Evolutionary conservation across 2,797 vertebrate genomes (phyloP).

Genomic region (Pterois miles): DNA sequence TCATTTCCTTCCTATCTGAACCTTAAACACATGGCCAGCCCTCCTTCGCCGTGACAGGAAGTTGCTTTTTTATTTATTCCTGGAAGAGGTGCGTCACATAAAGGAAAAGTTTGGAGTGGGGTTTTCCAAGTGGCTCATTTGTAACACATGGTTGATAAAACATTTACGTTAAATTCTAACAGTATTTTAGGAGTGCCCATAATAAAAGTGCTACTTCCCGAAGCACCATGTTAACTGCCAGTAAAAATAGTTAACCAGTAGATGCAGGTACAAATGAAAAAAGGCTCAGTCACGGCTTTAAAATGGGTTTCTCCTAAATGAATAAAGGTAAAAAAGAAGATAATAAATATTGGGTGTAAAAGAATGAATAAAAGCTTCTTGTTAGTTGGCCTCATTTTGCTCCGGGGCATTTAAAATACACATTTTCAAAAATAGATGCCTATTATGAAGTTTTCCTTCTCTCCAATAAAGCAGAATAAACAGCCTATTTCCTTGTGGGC

Average conservation of each 20-base stretch:
- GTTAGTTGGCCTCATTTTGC: background rate
- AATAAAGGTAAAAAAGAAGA: background rate
- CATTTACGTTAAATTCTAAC: background rate
- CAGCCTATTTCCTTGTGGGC: background rate
- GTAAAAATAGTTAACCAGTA: constrained; percentile 32
- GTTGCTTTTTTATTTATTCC: background rate
- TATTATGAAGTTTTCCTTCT: background rate
- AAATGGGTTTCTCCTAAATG: background rate
- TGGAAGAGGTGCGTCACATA: constrained; percentile 17
- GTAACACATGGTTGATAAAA: constrained; percentile 33
- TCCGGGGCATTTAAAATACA: background rate
- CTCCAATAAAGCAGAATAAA: constrained; percentile 11
- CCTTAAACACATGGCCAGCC: constrained; percentile 1
- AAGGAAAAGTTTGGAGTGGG: constrained; percentile 7
- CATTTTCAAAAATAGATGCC: background rate
- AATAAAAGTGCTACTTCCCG: constrained; percentile 56
- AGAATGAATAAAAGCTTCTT: constrained; percentile 8
- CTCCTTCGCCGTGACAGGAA: constrained; percentile 25
- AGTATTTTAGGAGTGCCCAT: constrained; percentile 9
- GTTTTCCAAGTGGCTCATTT: constrained; percentile 10
- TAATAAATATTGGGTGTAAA: background rate
- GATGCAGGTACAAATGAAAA: background rate
- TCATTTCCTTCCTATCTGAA: constrained; percentile 29
- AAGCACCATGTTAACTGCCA: background rate
- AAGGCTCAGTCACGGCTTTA: background rate